Percentiles rank a stretch among this genome's conserved stretches.
Conservation (phyloP, 1,140 invertebrate genomes). For the Neodiprion pinetum region DNA sequence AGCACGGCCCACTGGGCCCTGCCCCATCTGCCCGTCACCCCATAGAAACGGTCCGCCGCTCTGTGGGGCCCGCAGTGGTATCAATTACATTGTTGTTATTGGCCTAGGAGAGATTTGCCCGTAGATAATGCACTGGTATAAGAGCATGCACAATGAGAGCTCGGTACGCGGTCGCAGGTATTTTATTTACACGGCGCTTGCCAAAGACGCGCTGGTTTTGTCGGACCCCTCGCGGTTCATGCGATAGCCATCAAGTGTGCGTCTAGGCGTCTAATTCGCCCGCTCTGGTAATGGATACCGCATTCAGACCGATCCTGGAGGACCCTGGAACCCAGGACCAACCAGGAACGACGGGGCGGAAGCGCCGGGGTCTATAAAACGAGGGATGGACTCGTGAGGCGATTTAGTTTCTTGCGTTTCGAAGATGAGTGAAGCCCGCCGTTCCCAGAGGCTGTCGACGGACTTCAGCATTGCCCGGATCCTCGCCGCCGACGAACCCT, state of each 20-base stretch:
- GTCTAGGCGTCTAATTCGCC: slow-evolving; percentile 59
- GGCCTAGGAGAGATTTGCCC: slow-evolving; percentile 47
- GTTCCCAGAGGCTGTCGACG: slow-evolving; percentile 29
- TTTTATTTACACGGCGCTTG: slow-evolving; percentile 30
- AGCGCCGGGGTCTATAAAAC: slow-evolving; percentile 14
- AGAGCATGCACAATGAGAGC: slow-evolving; percentile 50
- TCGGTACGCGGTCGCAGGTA: slow-evolving; percentile 24
- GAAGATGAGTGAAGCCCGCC: slow-evolving; percentile 46
- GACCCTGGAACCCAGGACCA: not conserved
- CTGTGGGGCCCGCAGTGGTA: slow-evolving; percentile 36
- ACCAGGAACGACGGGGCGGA: too few relatives aligned
- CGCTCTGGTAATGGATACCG: slow-evolving; percentile 44
- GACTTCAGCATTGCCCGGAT: slow-evolving; percentile 56
- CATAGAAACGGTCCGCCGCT: slow-evolving; percentile 33
- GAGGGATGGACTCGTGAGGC: slow-evolving; percentile 13
- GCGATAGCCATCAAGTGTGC: slow-evolving; percentile 56
- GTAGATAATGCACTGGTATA: slow-evolving; percentile 58
- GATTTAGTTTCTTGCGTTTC: slow-evolving; percentile 34
- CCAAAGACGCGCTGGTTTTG: slow-evolving; percentile 15
- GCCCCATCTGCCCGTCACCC: slow-evolving; percentile 50
- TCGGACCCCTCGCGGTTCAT: slow-evolving; percentile 33
- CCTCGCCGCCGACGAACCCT: slow-evolving; percentile 35
- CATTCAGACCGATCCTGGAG: slow-evolving; percentile 8
- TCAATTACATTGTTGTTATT: slow-evolving; percentile 63
- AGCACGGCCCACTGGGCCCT: slow-evolving; percentile 41